Conservation (phyloP, 2,888 invertebrate genomes). For the Scaptodrosophila latifasciaeformis region DNA sequence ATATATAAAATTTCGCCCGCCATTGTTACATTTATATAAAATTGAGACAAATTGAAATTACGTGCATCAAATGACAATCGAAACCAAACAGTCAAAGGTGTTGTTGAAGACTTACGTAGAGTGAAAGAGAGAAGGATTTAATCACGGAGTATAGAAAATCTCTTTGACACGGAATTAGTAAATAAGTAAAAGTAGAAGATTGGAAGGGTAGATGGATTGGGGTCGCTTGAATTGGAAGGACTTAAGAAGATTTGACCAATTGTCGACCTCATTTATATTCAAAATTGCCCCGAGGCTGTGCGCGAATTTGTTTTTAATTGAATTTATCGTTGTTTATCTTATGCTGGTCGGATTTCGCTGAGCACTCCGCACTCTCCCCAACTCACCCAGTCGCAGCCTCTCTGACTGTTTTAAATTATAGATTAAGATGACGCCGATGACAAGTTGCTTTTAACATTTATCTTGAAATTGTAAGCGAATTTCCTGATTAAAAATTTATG, state of each 20-base stretch:
- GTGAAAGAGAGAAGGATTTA: too few species aligned
- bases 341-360: slow-evolving; percentile 12
- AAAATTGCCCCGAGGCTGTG: slow-evolving; percentile 32
- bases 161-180: too few species aligned
- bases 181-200: too few species aligned
- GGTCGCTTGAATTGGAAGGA: too few species aligned
- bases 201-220: too few species aligned
- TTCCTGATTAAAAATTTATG: background rate
- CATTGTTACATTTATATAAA: too few species aligned
- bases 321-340: slow-evolving; percentile 43
- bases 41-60: slow-evolving; percentile 43
- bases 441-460: slow-evolving; percentile 24
- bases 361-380: too few species aligned
- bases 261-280: slow-evolving; percentile 24
- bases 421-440: slow-evolving; percentile 46
- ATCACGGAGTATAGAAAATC: too few species aligned
- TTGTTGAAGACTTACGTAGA: slow-evolving; percentile 10
- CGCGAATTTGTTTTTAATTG: slow-evolving; percentile 46
- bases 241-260: slow-evolving; percentile 21
- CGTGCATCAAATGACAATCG: slow-evolving; percentile 48
- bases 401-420: slow-evolving; percentile 43
- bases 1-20: too few species aligned
- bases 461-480: background rate
- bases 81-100: slow-evolving; percentile 40
- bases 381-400: too few species aligned